phyloP scores from a whole-genome alignment of 23 tunicate species.

The Styela clava region DNA sequence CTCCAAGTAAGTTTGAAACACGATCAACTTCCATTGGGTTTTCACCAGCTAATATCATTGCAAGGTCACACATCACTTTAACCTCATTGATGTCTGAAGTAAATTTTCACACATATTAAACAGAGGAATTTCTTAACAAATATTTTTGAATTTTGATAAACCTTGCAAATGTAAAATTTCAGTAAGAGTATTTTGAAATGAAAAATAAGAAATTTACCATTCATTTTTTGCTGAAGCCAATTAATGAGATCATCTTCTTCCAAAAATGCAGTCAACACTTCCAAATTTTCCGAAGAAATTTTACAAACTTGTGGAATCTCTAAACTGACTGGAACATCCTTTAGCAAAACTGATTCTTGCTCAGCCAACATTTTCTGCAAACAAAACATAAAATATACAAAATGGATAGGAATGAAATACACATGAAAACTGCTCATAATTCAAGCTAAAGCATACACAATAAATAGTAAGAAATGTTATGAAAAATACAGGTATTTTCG shows the following conservation, averaged over 20 bases:
- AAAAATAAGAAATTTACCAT: conserved; percentile 27
- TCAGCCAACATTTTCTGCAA: not conserved
- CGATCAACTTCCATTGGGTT: conserved; percentile 46
- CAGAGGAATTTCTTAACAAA: not conserved
- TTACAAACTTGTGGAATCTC: not conserved
- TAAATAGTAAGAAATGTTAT: no score
- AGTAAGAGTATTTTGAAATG: not conserved
- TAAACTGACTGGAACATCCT: not conserved
- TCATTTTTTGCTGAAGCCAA: conserved; percentile 50
- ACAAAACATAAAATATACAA: no score
- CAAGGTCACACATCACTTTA: conserved; percentile 77
- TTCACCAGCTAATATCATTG: conserved; percentile 85
- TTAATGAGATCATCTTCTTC: conserved; percentile 7
- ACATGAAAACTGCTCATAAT: no score
- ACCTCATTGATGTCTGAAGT: conserved; percentile 56
- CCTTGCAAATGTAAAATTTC: not conserved
- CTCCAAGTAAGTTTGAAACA: conserved; percentile 61
- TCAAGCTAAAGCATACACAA: no score
- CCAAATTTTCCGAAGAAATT: not conserved
- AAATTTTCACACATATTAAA: not conserved
- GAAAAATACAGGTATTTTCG: no score
- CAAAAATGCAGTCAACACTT: conserved; percentile 26
- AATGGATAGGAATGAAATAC: no score
- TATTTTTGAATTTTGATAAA: not conserved
- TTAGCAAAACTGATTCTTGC: not conserved